phyloP scores from a whole-genome alignment of 1,140 invertebrate species.

The Thaumetopoea pityocampa region DNA sequence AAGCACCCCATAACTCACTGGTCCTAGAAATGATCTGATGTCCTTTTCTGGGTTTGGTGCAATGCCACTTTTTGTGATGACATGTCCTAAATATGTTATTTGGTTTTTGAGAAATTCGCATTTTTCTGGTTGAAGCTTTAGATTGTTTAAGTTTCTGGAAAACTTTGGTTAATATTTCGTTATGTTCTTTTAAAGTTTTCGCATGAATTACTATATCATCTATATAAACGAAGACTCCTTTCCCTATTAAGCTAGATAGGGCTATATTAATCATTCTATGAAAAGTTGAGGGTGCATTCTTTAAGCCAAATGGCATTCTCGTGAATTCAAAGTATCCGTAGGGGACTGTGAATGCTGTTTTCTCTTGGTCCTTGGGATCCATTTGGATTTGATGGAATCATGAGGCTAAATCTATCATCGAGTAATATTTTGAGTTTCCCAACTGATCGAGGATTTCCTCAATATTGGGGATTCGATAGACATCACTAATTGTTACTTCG shows the following conservation, averaged over 20 bases:
- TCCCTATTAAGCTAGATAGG: constrained; percentile 5
- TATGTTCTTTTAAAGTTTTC: constrained; percentile 2
- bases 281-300: constrained; percentile 6
- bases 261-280: constrained; percentile 4
- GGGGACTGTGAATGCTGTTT: constrained; percentile 33
- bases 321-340: constrained; percentile 33
- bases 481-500: constrained; percentile 44
- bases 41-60: constrained; percentile 9
- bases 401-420: constrained; percentile 40
- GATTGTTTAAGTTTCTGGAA: background rate
- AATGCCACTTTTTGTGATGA: constrained; percentile 7
- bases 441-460: constrained; percentile 19
- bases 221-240: constrained; percentile 1
- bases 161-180: background rate
- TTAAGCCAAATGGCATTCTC: constrained; percentile 34
- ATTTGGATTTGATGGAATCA: constrained; percentile 58
- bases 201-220: background rate
- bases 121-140: constrained; percentile 6
- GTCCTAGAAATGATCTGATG: too few species aligned
- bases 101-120: constrained; percentile 7
- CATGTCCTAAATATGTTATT: constrained; percentile 8
- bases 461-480: constrained; percentile 17
- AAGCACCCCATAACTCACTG: too few species aligned
- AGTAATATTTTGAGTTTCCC: constrained; percentile 17
- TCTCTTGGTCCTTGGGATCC: constrained; percentile 10